These are phyloP conservation scores for Bergia sp. DNA, from an alignment of 92 coral and sea anemone genomes.

Conservation along the genomic window DNA sequence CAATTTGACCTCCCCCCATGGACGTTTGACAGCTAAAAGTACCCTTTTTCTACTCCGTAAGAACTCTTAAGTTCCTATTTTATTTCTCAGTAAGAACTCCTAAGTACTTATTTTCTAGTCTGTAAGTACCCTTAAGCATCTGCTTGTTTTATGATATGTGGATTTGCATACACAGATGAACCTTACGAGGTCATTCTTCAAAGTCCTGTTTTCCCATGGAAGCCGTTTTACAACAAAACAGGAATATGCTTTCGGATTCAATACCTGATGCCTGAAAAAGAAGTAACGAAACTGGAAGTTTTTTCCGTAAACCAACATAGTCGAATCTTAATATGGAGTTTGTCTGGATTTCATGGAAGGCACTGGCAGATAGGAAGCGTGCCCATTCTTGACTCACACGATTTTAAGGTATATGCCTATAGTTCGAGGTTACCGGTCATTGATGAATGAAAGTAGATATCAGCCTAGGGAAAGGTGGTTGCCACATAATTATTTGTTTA, in stretches of 20 bases:
- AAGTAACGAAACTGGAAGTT: background rate
- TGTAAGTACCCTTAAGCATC: too few species aligned
- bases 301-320: background rate
- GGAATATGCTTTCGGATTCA: constrained; percentile 5
- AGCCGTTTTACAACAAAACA: constrained; percentile 17
- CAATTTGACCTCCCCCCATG: too few species aligned
- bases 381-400: background rate
- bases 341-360: constrained; percentile 28
- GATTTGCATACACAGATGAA: constrained; percentile 14
- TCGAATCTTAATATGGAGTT: background rate
- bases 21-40: background rate
- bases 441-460: too few species aligned
- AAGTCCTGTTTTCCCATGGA: background rate
- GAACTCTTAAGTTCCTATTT: too few species aligned
- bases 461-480: too few species aligned
- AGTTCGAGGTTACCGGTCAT: too few species aligned
- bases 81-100: too few species aligned
- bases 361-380: background rate
- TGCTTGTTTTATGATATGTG: background rate
- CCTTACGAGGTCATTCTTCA: background rate
- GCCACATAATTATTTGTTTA: too few species aligned
- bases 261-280: constrained; percentile 6
- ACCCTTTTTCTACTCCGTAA: background rate
- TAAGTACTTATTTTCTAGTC: too few species aligned
- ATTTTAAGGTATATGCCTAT: background rate